These are phyloP conservation scores for Lethenteron reissneri DNA, from an alignment of 2,113 vertebrate species.

Conservation along the genomic window DNA sequence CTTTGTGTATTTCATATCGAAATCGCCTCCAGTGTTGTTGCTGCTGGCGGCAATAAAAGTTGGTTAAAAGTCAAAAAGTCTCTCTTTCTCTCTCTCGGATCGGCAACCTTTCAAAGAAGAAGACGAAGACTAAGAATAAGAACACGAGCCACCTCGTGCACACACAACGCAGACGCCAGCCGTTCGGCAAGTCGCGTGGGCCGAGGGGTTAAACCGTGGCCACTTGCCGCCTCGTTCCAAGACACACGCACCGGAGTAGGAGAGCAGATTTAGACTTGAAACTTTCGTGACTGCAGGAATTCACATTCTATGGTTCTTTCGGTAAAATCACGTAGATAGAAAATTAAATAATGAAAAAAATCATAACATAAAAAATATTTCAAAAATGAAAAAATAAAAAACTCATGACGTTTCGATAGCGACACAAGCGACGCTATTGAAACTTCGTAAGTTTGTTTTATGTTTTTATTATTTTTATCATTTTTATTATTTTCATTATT, in stretches of 20 bases:
- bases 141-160: constrained; percentile 11
- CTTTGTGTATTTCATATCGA: too few relatives aligned
- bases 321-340: not conserved
- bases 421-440: too few relatives aligned
- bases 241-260: not conserved
- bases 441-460: too few relatives aligned
- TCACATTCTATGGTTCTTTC: not conserved
- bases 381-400: not conserved
- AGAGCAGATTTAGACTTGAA: not conserved
- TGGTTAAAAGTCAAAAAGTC: too few relatives aligned
- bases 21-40: too few relatives aligned
- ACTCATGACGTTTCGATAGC: not conserved
- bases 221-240: not conserved
- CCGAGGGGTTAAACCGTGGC: not conserved
- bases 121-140: too few relatives aligned
- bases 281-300: not conserved
- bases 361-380: not conserved
- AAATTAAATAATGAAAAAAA: not conserved
- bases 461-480: too few relatives aligned
- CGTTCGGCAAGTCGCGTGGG: not conserved
- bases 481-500: too few relatives aligned
- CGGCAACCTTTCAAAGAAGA: too few relatives aligned
- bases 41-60: too few relatives aligned
- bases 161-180: constrained; percentile 4
- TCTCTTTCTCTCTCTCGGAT: too few relatives aligned